Base-by-base conservation (phyloP, 2,113 vertebrate genomes). In the Oryzias woworae region DNA sequence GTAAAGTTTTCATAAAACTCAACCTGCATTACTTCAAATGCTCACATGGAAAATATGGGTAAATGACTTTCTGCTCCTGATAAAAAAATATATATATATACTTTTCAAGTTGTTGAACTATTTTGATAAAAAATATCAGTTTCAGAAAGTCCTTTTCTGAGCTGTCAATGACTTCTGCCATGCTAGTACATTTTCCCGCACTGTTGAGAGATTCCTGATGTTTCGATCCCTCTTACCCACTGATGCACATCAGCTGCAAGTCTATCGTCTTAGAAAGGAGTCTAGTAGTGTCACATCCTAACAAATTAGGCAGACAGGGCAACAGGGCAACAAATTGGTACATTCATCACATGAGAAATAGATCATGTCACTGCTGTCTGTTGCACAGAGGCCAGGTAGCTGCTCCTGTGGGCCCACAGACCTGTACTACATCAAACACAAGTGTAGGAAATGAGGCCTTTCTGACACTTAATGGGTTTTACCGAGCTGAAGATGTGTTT, bases 311-410 rank as follows among this genome's bases (percentile, higher is more conserved):
- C 70, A 20, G 85, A 83, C 85, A 87, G 86, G 80, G 89, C 85
- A 87, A 75, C 82, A 82, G 87, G 86, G 78, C 85, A 80, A 69
- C 81, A 88, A 85, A 90, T 90, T 90, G 87, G 67, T 78, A 66
- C 86, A 90, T 90, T 87, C 77, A 90, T 89, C 89, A 89, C 23
- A 44, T 68, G 69, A 81, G 86, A 88, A 90, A 90, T 89, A 86
- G 89, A 88, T 90, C 87, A 90, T 86, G 87, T 88, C 86, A 89
- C 50, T 22, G 62, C 59, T 69, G 77, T 83, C 73, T 75, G 75
- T 71, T 77, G 53, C 66, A 69, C 18, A 7, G 78, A 83, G 84
- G 73, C 71, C 75, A 76, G 22, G 63, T 58, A 69, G 58, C 66
- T 69, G 82, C 77, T 78, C 62, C 79, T 76, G 73, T 81, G 82